Percentiles rank a stretch among this genome's conserved stretches.
Evolutionary conservation across 1,140 invertebrate genomes (phyloP).

Genomic region (Drosophila pectinifera): DNA sequence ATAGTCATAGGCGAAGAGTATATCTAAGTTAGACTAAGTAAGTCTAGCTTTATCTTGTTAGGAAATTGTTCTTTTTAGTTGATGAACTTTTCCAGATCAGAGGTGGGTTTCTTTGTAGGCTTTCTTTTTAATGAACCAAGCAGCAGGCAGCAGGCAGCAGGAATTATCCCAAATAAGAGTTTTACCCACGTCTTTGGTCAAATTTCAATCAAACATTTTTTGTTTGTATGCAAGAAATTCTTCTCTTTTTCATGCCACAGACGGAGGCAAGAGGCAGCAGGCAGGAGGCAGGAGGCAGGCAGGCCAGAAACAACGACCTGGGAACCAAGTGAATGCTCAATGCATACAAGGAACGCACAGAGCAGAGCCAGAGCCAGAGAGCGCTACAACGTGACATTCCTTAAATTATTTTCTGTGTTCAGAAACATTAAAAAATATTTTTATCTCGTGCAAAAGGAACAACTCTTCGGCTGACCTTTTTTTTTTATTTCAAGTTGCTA

Average conservation of each 20-base stretch:
- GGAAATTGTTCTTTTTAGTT: neutral
- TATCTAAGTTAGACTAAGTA: no score
- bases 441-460: conserved; percentile 70
- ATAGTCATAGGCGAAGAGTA: no score
- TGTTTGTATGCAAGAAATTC: conserved; percentile 81
- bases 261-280: conserved; percentile 9
- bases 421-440: conserved; percentile 84
- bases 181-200: conserved; percentile 25
- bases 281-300: neutral
- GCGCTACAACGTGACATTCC: conserved; percentile 78
- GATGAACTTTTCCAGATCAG: neutral
- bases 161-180: conserved; percentile 19
- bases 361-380: conserved; percentile 47
- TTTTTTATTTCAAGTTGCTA: conserved; percentile 57
- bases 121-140: neutral
- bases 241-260: conserved; percentile 65
- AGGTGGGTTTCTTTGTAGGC: neutral
- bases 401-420: conserved; percentile 79
- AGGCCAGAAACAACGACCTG: conserved; percentile 26
- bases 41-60: neutral
- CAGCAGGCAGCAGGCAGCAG: neutral
- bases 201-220: conserved; percentile 40
- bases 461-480: conserved; percentile 64
- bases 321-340: conserved; percentile 76
- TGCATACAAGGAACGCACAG: conserved; percentile 67